Conservation (phyloP, 92 coral and sea anemone species). For the Umimayanthus chanpuru region DNA sequence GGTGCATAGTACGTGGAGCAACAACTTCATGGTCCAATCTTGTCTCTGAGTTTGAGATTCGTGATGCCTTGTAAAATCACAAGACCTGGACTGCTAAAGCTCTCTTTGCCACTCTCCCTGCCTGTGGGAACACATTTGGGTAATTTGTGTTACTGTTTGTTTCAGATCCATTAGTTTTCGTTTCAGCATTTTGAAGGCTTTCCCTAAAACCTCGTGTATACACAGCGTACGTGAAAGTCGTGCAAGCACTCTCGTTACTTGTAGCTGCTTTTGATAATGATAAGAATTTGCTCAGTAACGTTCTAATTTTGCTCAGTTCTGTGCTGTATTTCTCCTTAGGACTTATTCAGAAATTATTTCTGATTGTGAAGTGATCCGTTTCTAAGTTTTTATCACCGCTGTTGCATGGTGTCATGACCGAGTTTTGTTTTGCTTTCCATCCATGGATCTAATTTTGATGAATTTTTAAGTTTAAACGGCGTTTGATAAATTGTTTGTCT, state of each 20-base stretch:
- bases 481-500: not conserved
- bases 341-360: not conserved
- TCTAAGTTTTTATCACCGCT: not conserved
- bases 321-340: not conserved
- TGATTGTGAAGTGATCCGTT: slow-evolving; percentile 29
- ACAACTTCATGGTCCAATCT: not conserved
- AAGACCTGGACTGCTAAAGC: slow-evolving; percentile 56
- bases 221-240: not conserved
- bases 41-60: not conserved
- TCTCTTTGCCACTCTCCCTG: slow-evolving; percentile 45
- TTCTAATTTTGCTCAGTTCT: not conserved
- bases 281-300: not conserved
- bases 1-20: not conserved
- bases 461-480: not conserved
- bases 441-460: not conserved
- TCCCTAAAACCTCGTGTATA: not conserved
- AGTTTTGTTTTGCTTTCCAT: not conserved
- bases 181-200: slow-evolving; percentile 1
- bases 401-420: slow-evolving; percentile 2
- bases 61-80: slow-evolving; percentile 77
- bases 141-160: slow-evolving; percentile 29
- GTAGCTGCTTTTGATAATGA: slow-evolving; percentile 1
- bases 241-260: not conserved
- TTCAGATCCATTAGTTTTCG: not conserved
- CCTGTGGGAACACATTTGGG: slow-evolving; percentile 57